Evolutionary conservation across 2,113 vertebrate genomes (phyloP), one percentile per base, ranked within the genome.

Genomic region (Corydoras maculifer): DNA sequence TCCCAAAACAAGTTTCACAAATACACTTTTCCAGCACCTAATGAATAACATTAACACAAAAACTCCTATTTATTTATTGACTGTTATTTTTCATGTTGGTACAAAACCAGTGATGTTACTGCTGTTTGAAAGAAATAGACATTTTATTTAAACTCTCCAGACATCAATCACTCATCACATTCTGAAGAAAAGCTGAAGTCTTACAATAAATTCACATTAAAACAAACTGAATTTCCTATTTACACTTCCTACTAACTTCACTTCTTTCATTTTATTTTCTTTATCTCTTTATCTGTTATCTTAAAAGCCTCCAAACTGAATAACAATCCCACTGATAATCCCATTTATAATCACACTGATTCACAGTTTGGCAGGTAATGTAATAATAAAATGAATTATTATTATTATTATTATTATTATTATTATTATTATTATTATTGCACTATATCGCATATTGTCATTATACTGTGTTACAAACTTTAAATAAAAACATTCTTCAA

Each of bases 171-270:
- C 29, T 50, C 68, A 61, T 51, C 25, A 51, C 13, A 14, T 70
- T 60, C 30, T 57, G 50, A 13, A 49, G 53, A 12, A 30, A 3
- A 14, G 7, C 14, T 63, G 35, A 15, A 9, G 61, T 69, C 50
- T 70, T 70, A 70, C 60, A 70, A 61, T 70, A 55, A 55, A 66
- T 14, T 50, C 48, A 62, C 14, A n/a, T 62, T 62, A 9, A 62
- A 12, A 55, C 48, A 43, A 14, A 35, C 50, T 25, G 29, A 4
- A 61, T 11, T 5, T 55, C 8, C 5, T 70, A 70, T 70, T 62
- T 70, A 70, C 69, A 70, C 3, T 9, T 3, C 13, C 8, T 43
- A 9, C 14, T 9, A 29, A 3, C 12, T 31, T 29, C 13, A 15
- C 35, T 10, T n/a, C 15, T 53, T 53, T 61, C 30, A 31, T 61